Conservation (phyloP, 2,113 vertebrate genomes). For the Perognathus longimembris region DNA sequence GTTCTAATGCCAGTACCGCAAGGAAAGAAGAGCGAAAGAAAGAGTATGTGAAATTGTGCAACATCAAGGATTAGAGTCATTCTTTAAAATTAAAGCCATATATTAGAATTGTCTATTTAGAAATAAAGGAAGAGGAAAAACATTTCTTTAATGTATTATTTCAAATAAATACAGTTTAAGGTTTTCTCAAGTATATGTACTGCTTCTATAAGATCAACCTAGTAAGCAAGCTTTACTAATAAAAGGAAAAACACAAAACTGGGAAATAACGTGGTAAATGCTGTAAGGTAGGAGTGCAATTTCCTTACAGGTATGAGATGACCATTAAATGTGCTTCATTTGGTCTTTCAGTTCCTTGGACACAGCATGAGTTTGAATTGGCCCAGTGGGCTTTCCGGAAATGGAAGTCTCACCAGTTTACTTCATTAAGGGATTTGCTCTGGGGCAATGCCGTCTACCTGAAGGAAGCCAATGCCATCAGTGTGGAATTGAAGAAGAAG, state of each 20-base stretch:
- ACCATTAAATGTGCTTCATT: neutral
- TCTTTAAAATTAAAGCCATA: neutral
- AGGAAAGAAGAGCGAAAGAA: neutral
- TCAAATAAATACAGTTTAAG: constrained; percentile 14
- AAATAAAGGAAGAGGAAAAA: neutral
- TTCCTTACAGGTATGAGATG: neutral
- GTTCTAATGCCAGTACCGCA: too few species aligned
- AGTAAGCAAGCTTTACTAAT: neutral
- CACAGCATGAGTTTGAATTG: constrained; percentile 94
- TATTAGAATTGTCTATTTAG: neutral
- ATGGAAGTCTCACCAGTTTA: constrained; percentile 98
- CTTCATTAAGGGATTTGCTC: constrained; percentile 95
- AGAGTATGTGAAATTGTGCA: neutral
- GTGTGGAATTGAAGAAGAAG: constrained; percentile 99
- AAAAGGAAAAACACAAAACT: neutral
- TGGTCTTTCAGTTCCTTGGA: constrained; percentile 93
- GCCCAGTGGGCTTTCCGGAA: constrained; percentile 99
- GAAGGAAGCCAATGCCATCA: constrained; percentile 98
- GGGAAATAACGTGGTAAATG: neutral
- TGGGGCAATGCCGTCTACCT: constrained; percentile 98
- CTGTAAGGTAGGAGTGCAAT: neutral
- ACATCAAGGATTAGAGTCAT: neutral
- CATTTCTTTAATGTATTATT: neutral
- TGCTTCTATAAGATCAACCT: neutral
- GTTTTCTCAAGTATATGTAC: neutral